Base-by-base conservation (phyloP, 2,888 invertebrate genomes). In the Lagria hirta region DNA sequence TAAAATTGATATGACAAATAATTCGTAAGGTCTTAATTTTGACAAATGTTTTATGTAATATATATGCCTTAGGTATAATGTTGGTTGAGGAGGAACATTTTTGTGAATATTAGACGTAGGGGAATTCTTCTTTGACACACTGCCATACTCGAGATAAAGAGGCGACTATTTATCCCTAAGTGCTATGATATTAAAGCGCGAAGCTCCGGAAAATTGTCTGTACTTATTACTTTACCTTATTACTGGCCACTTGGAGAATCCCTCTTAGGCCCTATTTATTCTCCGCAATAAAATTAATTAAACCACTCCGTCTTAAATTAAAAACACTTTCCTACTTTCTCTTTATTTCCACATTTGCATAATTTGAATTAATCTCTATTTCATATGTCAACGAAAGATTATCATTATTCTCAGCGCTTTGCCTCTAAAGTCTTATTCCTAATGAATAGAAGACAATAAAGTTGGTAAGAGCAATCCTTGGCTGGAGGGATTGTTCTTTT, bases 71-170 rank as follows among this genome's bases (percentile, higher is more conserved):
- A n/a, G n/a, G n/a, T n/a, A n/a, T n/a, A n/a, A n/a, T 21, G 24
- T 18, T 8, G 40, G 42, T 41, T 53, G 53, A 55, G 55, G 53
- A 50, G 49, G 49, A 48, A 53, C 48, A 54, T 49, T 52, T 54
- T 54, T 51, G 51, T 50, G 45, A 22, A 48, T 48, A 54, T 43
- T 40, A 33, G 41, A 22, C 54, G 51, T 26, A 15, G 7, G 56
- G 54, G 54, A 53, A 26, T 53, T 50, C 15, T 20, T 34, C 28
- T 34, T 37, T 48, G 43, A 36, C 43, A 43, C 38, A 42, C 42
- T 41, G 47, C 50, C 47, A 43, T 35, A 42, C 32, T 43, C 26
- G 43, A 52, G 54, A 54, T 50, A 55, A 53, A 55, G 35, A 42
- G 45, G 27, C 30, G 34, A 49, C 52, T 47, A 52, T 52, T 55